These are phyloP conservation scores for Eulemur macaco DNA, from an alignment of 2,113 vertebrate genomes.

Conservation along the genomic window DNA sequence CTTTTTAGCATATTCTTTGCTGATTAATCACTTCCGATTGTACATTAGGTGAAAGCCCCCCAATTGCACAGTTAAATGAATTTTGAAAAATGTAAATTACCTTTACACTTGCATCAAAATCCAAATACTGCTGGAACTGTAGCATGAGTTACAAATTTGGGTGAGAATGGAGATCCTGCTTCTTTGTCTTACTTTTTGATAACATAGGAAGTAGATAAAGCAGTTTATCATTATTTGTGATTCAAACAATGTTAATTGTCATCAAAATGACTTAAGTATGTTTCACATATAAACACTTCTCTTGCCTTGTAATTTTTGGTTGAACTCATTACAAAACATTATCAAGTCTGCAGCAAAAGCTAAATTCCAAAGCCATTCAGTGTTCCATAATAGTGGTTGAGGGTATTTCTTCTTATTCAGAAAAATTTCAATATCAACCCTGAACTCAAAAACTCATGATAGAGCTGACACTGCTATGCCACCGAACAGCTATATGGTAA, in stretches of 20 bases:
- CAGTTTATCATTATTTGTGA: background rate
- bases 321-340: constrained; percentile 3
- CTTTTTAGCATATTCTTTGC: constrained; percentile 8
- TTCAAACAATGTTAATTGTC: background rate
- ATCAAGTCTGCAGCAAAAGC: background rate
- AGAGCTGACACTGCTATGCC: background rate
- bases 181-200: background rate
- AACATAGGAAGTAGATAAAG: background rate
- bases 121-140: background rate
- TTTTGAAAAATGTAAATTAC: background rate
- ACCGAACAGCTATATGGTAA: background rate
- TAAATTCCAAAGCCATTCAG: background rate
- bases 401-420: background rate
- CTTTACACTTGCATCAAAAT: background rate
- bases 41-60: background rate
- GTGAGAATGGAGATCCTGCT: background rate
- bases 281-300: background rate
- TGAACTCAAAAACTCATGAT: background rate
- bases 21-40: background rate
- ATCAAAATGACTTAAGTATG: background rate
- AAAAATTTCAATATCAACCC: background rate
- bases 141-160: background rate
- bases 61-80: background rate
- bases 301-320: background rate
- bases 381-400: background rate